Evolutionary conservation across 2,113 vertebrate genomes (phyloP).

Genomic region (Cryptomyrus ogoouensis): DNA sequence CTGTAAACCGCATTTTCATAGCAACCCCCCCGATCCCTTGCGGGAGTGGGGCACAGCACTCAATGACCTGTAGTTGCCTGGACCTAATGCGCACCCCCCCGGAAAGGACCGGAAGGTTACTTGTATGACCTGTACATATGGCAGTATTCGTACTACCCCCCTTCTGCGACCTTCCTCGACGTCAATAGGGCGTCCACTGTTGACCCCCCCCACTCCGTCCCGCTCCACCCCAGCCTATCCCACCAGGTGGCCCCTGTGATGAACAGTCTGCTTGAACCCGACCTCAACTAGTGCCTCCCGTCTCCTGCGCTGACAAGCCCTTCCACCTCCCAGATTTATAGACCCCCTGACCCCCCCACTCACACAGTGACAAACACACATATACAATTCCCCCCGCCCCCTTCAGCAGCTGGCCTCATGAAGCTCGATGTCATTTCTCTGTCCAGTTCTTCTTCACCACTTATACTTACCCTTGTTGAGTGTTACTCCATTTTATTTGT

Average conservation of each 20-base stretch:
- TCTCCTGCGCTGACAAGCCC: slow-evolving; percentile 13
- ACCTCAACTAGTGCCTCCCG: background rate
- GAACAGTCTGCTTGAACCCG: background rate
- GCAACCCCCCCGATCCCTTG: background rate
- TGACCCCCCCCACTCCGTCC: background rate
- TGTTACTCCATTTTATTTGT: background rate
- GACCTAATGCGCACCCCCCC: background rate
- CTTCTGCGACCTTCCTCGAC: background rate
- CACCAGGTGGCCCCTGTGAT: slow-evolving; percentile 9
- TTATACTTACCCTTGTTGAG: background rate
- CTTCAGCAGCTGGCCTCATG: background rate
- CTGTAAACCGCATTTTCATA: background rate
- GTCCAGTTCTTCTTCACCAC: background rate
- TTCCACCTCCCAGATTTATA: background rate
- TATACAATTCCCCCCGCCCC: background rate
- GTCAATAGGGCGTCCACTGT: background rate
- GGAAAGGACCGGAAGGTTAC: background rate
- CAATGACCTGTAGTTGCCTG: background rate
- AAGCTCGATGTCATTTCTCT: background rate
- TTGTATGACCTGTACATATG: background rate
- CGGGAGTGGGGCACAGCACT: background rate
- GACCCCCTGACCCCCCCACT: background rate
- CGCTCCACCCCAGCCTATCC: background rate
- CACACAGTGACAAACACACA: background rate
- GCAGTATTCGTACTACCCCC: background rate